Evolutionary conservation across 2,888 invertebrate species (phyloP), one percentile per base, ranked within the genome.

Genomic region (Metalampra italica): DNA sequence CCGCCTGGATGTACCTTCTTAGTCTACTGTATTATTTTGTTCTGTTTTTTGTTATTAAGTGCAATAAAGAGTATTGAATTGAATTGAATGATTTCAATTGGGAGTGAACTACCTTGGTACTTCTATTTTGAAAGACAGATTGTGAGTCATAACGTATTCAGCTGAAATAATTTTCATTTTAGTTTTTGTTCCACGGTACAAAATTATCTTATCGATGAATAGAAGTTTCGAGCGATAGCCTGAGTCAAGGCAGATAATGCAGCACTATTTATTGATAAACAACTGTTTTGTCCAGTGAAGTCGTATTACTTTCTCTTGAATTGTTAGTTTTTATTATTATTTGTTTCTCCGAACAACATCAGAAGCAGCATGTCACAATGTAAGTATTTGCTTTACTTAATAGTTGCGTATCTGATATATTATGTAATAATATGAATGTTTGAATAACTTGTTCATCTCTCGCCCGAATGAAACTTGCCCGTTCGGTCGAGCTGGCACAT

Each of bases 171-270:
- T 9, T 29, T 29, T 29, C 29, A 29, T 12, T 29, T 9, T 51
- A 22, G 40, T 40, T 45, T 9, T 8, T 55, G 40, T 45, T 51
- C 30, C 37, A 42, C 46, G 15, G 38, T 52, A 41, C 45, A 42
- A 41, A 43, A 57, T 56, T 68, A 72, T 73, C 71, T 75, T 49
- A 75, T 75, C 75, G 34, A 62, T 57, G 47, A 54, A 51, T 62
- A 57, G 64, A 63, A 65, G 53, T 52, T 61, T 54, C 57, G 32
- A 57, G 53, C 30, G 67, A 69, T 72, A 71, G 53, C 11, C 29
- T 68, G 68, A 66, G 37, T 49, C 29, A 47, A n/a, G 49, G 68
- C 68, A 66, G 56, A 60, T 59, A 64, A 57, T 59, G 60, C 61
- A 9, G 7, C 34, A 42, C 45, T 45, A 38, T 64, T 64, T 65